Evolutionary conservation across 53 echinoderm and acorn worm species (phyloP).

Genomic region (Holothuria scabra): DNA sequence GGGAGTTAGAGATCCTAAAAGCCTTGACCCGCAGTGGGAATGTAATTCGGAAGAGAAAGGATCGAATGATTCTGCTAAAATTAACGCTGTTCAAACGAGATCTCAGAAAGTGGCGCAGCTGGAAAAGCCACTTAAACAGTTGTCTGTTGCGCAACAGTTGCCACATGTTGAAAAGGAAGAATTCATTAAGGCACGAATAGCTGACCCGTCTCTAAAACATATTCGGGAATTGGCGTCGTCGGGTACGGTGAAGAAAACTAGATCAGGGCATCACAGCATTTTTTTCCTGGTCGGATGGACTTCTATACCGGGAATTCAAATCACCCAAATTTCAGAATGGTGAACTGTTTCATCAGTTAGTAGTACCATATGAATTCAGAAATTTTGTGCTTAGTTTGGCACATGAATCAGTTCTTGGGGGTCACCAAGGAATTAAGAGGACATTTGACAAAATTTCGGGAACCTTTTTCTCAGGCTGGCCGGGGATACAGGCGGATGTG

Average conservation of each 20-base stretch:
- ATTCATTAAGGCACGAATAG: not conserved
- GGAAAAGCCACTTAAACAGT: not conserved
- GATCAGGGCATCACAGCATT: not conserved
- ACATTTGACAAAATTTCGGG: slow-evolving; percentile 41
- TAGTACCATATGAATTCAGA: slow-evolving; percentile 27
- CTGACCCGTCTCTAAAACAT: not conserved
- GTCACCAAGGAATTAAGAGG: slow-evolving; percentile 49
- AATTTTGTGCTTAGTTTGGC: slow-evolving; percentile 25
- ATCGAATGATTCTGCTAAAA: not conserved
- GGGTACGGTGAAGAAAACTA: not conserved
- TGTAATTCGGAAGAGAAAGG: not conserved
- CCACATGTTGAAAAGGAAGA: slow-evolving; percentile 17
- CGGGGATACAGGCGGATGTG: slow-evolving; percentile 41
- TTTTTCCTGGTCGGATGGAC: slow-evolving; percentile 22
- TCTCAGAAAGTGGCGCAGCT: not conserved
- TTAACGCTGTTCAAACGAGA: slow-evolving; percentile 46
- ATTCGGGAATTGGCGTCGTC: slow-evolving; percentile 12
- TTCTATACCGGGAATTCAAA: slow-evolving; percentile 16
- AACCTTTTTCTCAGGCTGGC: slow-evolving; percentile 53
- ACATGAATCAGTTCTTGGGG: slow-evolving; percentile 41
- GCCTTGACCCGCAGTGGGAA: slow-evolving; percentile 21
- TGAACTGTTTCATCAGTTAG: slow-evolving; percentile 21
- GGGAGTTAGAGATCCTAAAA: slow-evolving; percentile 10
- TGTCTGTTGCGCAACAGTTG: slow-evolving; percentile 39
- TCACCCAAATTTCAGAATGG: slow-evolving; percentile 17